Conservation (phyloP, 2,888 invertebrate species). For the Volucella inanis region DNA sequence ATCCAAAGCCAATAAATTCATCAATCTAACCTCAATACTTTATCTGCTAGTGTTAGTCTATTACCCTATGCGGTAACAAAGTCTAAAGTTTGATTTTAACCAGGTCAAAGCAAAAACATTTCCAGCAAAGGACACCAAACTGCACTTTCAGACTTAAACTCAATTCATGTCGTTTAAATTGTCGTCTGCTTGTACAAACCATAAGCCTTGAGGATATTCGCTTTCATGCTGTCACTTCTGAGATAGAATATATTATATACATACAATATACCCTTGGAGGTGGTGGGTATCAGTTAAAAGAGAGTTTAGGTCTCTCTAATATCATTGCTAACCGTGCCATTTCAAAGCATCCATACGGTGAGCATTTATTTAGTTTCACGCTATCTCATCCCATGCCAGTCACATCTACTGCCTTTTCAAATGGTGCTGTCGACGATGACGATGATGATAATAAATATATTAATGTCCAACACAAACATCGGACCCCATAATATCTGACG, state of each 20-base stretch:
- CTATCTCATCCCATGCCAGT: neutral
- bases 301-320: constrained; percentile 4
- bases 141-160: constrained; percentile 25
- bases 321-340: constrained; percentile 29
- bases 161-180: constrained; percentile 40
- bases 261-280: neutral
- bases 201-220: constrained; percentile 37
- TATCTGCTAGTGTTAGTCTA: constrained; percentile 1
- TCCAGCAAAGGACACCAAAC: neutral
- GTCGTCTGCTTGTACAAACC: constrained; percentile 20
- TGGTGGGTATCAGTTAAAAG: neutral
- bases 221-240: constrained; percentile 40
- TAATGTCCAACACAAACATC: constrained; percentile 59
- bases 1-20: neutral
- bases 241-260: constrained; percentile 2
- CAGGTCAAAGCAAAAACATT: neutral
- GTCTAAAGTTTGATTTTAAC: neutral
- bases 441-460: constrained; percentile 58
- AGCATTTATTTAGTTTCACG: neutral
- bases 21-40: constrained; percentile 37
- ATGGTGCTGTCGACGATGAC: constrained; percentile 9
- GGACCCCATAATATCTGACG: constrained; percentile 29
- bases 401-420: neutral
- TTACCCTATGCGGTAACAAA: neutral
- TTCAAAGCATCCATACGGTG: constrained; percentile 20